Evolutionary conservation across 2,888 invertebrate species (phyloP), one percentile per base, ranked within the genome.

Genomic region (Stictocephala bisonia): DNA sequence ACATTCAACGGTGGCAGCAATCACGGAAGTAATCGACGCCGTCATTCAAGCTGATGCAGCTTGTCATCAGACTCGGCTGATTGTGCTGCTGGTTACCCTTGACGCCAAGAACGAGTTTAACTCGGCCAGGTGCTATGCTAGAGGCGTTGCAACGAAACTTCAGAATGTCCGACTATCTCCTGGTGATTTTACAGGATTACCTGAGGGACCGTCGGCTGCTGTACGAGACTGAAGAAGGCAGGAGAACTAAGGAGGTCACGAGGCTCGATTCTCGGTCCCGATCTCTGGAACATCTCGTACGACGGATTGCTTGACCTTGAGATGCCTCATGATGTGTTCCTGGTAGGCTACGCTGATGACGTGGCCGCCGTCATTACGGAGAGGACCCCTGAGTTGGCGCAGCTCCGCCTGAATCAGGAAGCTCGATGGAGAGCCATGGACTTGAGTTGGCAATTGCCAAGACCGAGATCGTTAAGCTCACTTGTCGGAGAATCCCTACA

Each of bases 211-310:
- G 78, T n/a, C 11, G 29, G 0, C 44, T 79, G 40, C 18, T 50
- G 11, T 79, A 77, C 66, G 73, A 74, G 24, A 75, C 77, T 9
- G 60, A 73, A 3, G 73, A 74, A 2, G 75, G 77, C 31, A 51
- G 53, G 26, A 67, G 70, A 2, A 68, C 53, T 0, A 73, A n/a
- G n/a, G n/a, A n/a, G n/a, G n/a, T n/a, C 77, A 3, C 78, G 78
- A 48, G 78, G 78, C 6, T 79, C 77, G 1, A 74, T 76, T 29
- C 75, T 78, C 0, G 78, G 78, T 29, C 77, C 79, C 1, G 68
- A 74, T 41, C 75, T 79, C 3, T 79, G 76, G 76, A 78, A 79
- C 44, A 58, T 58, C n/a, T 64, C 72, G n/a, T 79, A 79, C 67
- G 77, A 76, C 67, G 73, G 76, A 6, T 11, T 72, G 29, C 48